These are phyloP conservation scores for Takifugu rubripes DNA, from an alignment of 2,797 vertebrate genomes.

Conservation along the genomic window DNA sequence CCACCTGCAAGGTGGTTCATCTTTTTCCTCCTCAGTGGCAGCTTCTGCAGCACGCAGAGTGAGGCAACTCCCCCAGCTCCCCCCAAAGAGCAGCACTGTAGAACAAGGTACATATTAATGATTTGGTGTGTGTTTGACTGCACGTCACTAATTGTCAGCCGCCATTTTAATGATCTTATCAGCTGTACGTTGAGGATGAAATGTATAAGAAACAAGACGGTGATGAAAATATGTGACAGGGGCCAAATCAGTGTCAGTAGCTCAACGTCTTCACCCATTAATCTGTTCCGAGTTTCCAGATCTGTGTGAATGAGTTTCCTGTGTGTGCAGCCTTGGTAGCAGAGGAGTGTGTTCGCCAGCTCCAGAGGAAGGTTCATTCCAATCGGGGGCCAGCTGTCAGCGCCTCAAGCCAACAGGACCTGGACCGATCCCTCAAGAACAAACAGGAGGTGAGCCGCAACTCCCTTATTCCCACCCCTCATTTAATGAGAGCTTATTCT, in stretches of 20 bases:
- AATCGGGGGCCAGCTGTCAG: constrained; percentile 86
- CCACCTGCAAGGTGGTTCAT: constrained; percentile 81
- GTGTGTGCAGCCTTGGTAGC: constrained; percentile 85
- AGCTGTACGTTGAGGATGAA: too few relatives aligned
- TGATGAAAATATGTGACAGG: too few relatives aligned
- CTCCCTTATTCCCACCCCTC: too few relatives aligned
- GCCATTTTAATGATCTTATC: too few relatives aligned
- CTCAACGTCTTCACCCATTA: too few relatives aligned
- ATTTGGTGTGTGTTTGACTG: constrained; percentile 9
- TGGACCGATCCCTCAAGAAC: constrained; percentile 89
- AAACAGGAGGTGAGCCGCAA: constrained; percentile 79
- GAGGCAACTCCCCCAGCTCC: constrained; percentile 94
- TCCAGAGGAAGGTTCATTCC: constrained; percentile 91
- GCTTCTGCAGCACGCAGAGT: constrained; percentile 83
- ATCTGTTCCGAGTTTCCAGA: too few relatives aligned
- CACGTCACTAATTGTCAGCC: too few relatives aligned
- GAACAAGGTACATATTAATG: constrained; percentile 85
- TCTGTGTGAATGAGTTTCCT: background rate
- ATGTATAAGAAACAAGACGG: too few relatives aligned
- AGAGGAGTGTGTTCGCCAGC: constrained; percentile 91
- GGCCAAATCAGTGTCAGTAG: too few relatives aligned
- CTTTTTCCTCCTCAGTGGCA: constrained; percentile 80
- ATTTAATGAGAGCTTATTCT: background rate
- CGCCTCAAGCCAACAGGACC: constrained; percentile 95
- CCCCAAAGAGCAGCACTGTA: constrained; percentile 89